Evolutionary conservation across 2,888 invertebrate genomes (phyloP).

Genomic region (Gastracanthus pulcherrimus): DNA sequence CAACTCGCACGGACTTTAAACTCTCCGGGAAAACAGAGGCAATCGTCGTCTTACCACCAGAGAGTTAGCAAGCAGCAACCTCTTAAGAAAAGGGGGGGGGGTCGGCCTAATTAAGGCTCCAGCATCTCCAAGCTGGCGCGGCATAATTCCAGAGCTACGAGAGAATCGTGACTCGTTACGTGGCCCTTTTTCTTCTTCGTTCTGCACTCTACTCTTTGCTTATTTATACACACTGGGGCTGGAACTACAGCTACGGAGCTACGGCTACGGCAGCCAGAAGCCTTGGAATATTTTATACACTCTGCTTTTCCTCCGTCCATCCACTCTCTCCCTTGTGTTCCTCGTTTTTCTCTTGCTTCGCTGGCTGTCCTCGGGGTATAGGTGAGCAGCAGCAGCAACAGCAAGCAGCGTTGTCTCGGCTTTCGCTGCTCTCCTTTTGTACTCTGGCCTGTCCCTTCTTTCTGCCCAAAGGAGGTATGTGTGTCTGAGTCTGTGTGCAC

Average conservation of each 20-base stretch:
- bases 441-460: neutral
- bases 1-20: neutral
- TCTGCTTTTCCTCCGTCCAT: slow-evolving; percentile 6
- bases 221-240: slow-evolving; percentile 12
- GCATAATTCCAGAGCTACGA: slow-evolving; percentile 31
- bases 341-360: neutral
- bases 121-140: no score
- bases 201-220: neutral
- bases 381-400: slow-evolving; percentile 24
- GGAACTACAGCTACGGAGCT: neutral
- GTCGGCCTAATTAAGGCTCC: slow-evolving; percentile 50
- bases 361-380: slow-evolving; percentile 23
- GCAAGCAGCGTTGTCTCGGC: neutral
- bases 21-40: slow-evolving; percentile 2
- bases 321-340: neutral
- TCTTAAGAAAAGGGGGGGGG: neutral
- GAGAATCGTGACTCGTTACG: slow-evolving; percentile 45
- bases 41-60: no score
- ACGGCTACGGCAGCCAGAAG: no score
- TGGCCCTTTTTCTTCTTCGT: neutral
- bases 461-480: slow-evolving; percentile 19
- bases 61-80: neutral
- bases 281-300: slow-evolving; percentile 51
- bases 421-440: slow-evolving; percentile 9
- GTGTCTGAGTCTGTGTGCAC: neutral